Base-by-base conservation (phyloP, 2,888 invertebrate genomes). In the Oscheius sp. region DNA sequence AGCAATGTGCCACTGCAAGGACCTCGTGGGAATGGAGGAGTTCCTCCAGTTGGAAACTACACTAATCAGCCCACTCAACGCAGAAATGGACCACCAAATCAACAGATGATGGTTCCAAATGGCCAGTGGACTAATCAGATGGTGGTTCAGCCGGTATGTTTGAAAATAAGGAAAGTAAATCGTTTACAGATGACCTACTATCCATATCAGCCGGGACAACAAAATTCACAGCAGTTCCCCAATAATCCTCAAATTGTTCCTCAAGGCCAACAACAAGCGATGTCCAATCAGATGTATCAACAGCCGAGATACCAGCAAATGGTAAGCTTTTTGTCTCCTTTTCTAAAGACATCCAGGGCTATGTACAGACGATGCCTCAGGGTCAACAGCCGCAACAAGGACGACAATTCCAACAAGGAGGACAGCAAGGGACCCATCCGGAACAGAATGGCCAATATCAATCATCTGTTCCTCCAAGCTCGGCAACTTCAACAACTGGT, bases 351-450 rank as follows among this genome's bases (percentile, higher is more conserved):
- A 5, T 53, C 15, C 42, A 67, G 67, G 55, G 67, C 4, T 67
- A 67, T 27, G 50, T 68, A n/a, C n/a, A n/a, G n/a, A n/a, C n/a
- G 58, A 17, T 39, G 10, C 68, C 58, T 15, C 68, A 45, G n/a
- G 39, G 39, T 4, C 52, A 50, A 50, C 52, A 50, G 15, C 65
- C 50, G 10, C 65, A 23, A 3, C 29, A 27, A 52, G 65, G 37
- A 15, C 53, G 53, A 12, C 50, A 34, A 25, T 45, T 15, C 1
- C 39, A 50, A 2, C 45, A 39, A 5, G 34, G 20, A 27, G n/a
- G 27, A 6, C 52, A 52, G 23, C 45, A 61, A 42, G 45, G 61
- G 1, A 17, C 8, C 27, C 46, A 61, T 42, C 42, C 61, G 20
- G 29, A 61, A 5, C 42, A 45, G 10, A 45, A 39, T 23, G 42